These are phyloP conservation scores for Scophthalmus maximus DNA, from an alignment of 2,113 vertebrate genomes.

Conservation along the genomic window DNA sequence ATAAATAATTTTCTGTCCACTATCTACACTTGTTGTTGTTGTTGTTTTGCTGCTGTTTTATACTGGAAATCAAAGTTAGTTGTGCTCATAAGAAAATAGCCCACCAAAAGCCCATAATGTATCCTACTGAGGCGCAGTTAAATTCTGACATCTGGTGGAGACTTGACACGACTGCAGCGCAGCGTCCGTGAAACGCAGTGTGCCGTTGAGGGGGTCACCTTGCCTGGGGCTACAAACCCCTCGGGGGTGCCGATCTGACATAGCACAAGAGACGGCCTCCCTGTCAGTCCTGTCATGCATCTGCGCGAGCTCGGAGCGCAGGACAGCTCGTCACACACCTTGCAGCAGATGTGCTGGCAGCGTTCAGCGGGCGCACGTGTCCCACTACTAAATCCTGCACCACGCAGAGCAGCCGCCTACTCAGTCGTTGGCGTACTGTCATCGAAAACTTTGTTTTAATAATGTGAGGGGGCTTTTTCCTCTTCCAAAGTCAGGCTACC, in stretches of 20 bases:
- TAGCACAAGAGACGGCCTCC: constrained; percentile 26
- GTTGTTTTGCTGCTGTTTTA: constrained; percentile 1
- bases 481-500: not conserved
- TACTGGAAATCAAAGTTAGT: not conserved
- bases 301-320: constrained; percentile 37
- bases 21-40: not conserved
- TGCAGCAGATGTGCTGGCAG: constrained; percentile 32
- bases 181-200: not conserved
- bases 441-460: not conserved
- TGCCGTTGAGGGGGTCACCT: constrained; percentile 40
- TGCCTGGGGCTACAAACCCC: constrained; percentile 20
- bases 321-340: constrained; percentile 37
- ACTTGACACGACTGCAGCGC: constrained; percentile 15
- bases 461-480: too few relatives aligned
- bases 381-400: not conserved
- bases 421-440: not conserved
- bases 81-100: not conserved
- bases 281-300: constrained; percentile 33
- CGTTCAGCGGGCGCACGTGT: not conserved
- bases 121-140: not conserved
- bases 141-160: constrained; percentile 63
- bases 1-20: constrained; percentile 25
- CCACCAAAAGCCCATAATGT: too few relatives aligned
- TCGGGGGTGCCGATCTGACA: constrained; percentile 37
- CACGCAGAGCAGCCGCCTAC: constrained; percentile 9